A percentile compares a stretch with the other conserved stretches of the same genome.
Evolutionary conservation across 2,797 vertebrate species (phyloP).

Genomic region (Poecilia gillii): DNA sequence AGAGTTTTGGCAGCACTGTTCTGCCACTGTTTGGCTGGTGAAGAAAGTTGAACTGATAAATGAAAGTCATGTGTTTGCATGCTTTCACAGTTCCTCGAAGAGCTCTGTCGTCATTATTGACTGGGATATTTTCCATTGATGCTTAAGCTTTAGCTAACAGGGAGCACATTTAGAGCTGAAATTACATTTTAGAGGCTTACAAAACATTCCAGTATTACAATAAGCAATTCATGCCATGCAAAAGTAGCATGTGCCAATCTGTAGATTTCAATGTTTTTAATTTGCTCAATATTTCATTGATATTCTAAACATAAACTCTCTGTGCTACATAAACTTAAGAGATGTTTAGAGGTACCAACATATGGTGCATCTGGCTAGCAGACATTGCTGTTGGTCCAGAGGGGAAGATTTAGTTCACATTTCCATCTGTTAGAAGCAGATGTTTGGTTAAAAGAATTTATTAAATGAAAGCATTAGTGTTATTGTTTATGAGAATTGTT

Average conservation of each 20-base stretch:
- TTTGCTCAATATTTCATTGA: background rate
- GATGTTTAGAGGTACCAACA: background rate
- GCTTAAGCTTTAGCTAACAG: constrained; percentile 9
- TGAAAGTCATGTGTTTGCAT: constrained; percentile 15
- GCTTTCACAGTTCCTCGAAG: constrained; percentile 2
- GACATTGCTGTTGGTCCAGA: constrained; percentile 6
- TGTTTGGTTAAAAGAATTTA: constrained; percentile 5
- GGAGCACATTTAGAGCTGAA: constrained; percentile 22
- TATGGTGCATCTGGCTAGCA: constrained; percentile 7
- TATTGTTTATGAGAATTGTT: background rate
- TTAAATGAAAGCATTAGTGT: background rate
- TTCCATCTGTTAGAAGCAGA: constrained; percentile 3
- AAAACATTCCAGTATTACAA: background rate
- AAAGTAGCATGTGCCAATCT: background rate
- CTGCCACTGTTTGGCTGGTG: constrained; percentile 2
- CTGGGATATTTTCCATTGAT: constrained; percentile 7
- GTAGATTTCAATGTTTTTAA: background rate
- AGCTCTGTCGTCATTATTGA: constrained; percentile 19
- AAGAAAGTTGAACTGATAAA: constrained; percentile 31
- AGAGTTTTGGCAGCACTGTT: background rate
- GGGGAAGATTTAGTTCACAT: constrained; percentile 12
- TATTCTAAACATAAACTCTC: background rate
- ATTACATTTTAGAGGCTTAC: background rate
- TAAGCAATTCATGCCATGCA: background rate
- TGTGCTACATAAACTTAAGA: background rate